phyloP scores from a whole-genome alignment of 2,888 invertebrate species.

The Acleris sparsana region DNA sequence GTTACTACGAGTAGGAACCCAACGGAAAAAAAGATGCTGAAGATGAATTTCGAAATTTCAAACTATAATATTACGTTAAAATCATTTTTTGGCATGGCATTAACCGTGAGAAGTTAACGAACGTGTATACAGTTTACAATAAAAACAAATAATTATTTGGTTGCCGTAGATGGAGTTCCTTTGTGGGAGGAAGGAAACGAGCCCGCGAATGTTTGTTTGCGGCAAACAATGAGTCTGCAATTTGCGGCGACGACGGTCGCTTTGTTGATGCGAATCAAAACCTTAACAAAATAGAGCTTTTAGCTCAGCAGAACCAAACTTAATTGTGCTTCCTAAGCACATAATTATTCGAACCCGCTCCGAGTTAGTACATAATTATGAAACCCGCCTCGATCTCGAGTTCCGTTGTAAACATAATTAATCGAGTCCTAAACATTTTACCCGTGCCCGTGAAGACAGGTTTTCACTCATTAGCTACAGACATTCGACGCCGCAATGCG shows the following conservation, averaged over 20 bases:
- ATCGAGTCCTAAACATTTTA: constrained; percentile 36
- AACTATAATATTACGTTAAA: too few relatives aligned
- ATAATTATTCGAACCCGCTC: constrained; percentile 47
- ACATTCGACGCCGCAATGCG: constrained; percentile 32
- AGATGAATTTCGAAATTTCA: too few relatives aligned
- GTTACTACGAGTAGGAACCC: too few relatives aligned
- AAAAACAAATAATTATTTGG: constrained; percentile 70
- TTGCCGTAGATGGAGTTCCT: constrained; percentile 72
- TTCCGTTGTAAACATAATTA: constrained; percentile 44
- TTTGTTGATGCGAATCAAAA: constrained; percentile 76
- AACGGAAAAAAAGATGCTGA: too few relatives aligned
- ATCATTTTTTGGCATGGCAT: constrained; percentile 1
- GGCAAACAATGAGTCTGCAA: constrained; percentile 79
- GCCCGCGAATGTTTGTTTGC: constrained; percentile 74
- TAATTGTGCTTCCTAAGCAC: constrained; percentile 57
- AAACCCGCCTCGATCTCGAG: constrained; percentile 36
- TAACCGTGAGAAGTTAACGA: constrained; percentile 34
- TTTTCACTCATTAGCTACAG: constrained; percentile 36
- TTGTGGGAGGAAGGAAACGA: constrained; percentile 71
- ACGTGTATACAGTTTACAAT: constrained; percentile 56
- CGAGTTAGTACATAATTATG: constrained; percentile 37
- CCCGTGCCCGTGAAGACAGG: constrained; percentile 23
- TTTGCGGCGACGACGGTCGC: constrained; percentile 72
- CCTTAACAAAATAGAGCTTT: constrained; percentile 67
- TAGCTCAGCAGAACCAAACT: constrained; percentile 53